Base-by-base conservation (phyloP, 2,888 invertebrate genomes). In the Acronicta psi region DNA sequence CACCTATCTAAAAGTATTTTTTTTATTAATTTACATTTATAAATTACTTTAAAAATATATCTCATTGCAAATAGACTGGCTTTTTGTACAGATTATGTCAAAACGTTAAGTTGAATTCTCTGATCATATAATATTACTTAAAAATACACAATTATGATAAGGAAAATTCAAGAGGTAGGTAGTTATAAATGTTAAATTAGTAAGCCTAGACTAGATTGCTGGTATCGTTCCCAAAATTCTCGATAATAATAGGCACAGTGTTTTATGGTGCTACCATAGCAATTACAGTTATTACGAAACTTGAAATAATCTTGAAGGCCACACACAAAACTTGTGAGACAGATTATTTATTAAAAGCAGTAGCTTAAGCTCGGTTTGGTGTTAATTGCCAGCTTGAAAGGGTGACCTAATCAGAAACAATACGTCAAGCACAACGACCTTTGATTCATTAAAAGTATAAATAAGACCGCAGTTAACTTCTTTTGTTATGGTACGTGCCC, bases 391-490 rank as follows among this genome's bases (percentile, higher is more conserved):
- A 23, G 9, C n/a, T 17, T 23, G 31, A 16, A 4, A 50, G 47
- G 11, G 23, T 10, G 51, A 50, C 52, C 46, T 55, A 52, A 38
- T 41, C 20, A 38, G 31, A 31, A 31, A 16, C 23, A 38, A 54
- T 50, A 34, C 20, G 14, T 37, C 23, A 31, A n/a, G 43, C 31
- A 42, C 59, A 59, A 18, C 17, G 18, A 40, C 18, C 44, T 36
- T 23, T 31, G 31, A 25, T 44, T 72, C 58, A 64, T 69, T 64
- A 64, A 56, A 75, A 44, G 17, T 44, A 64, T 42, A 62, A 75
- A 62, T 56, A 72, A 56, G 34, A 45, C 20, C 41, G 18, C 49
- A 42, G 55, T n/a, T 20, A 61, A 60, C 42, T 69, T 50, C 40
- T 58, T 55, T 37, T 16, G 59, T 40, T 55, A 62, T 23, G 36